Evolutionary conservation across 1,140 invertebrate species (phyloP), one percentile per base, ranked within the genome.

Genomic region (Tribolium castaneum): DNA sequence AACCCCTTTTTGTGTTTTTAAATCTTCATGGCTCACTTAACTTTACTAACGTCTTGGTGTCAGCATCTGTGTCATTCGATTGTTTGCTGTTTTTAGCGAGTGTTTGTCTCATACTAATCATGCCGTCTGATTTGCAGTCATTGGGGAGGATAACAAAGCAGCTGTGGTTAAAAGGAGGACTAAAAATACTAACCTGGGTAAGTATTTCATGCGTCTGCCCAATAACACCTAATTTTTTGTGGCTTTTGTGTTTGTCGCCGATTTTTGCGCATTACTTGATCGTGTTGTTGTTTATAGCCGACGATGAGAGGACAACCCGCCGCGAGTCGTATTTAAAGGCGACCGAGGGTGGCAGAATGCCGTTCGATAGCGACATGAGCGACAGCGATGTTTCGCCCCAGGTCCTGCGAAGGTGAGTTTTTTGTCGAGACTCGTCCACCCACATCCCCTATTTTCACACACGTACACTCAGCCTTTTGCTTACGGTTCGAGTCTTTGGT

Each of bases 291-390:
- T 62, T 81, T 78, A 39, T 51, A 89, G 88, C 87, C 87, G 94
- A 96, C 84, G 94, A 95, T 82, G 95, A 96, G 82, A 92, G 95
- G 78, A 91, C 94, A 10, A 95, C 94, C 84, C 90, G 96, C 82
- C 89, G 96, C 79, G 95, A 96, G 52, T 98, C 96, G 0, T 98
- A 98, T 87, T 87, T 98, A 78, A 95, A 96, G 88, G 97, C 97
- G 6, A 97, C 96, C 16, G 91, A 92, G 90, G 90, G 90, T 50
- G 92, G 93, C 81, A 88, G 92, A 70, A 89, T 92, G 85, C 90
- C 92, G 84, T 88, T 93, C 76, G 92, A 93, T 80, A 91, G 90
- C 80, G 92, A 93, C 86, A 85, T 91, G 12, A 92, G 92, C 80
- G 90, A 91, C 77, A 86, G 87, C 25, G 92, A 94, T 81, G 62